phyloP scores from a whole-genome alignment of 2,888 invertebrate species.

The Cosmia trapezina region DNA sequence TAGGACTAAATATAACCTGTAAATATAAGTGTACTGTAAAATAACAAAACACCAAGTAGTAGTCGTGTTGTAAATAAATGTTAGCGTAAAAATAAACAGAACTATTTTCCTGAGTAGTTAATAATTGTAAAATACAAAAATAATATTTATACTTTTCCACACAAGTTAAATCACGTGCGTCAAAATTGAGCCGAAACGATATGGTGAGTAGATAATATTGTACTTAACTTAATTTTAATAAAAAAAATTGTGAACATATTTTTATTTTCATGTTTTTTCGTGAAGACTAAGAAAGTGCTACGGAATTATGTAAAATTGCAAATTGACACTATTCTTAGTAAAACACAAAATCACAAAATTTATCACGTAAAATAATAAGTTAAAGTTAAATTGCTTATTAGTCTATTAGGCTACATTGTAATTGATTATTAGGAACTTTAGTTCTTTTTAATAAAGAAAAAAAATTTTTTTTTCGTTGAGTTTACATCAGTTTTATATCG shows the following conservation, averaged over 20 bases:
- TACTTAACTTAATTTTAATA: slow-evolving; percentile 4
- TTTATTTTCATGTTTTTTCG: too few species aligned
- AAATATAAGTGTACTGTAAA: slow-evolving; percentile 57
- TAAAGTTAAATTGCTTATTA: too few species aligned
- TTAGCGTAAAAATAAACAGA: slow-evolving; percentile 52
- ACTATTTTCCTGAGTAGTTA: slow-evolving; percentile 38
- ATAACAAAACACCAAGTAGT: slow-evolving; percentile 63
- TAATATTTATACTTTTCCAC: slow-evolving; percentile 29
- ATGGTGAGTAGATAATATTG: slow-evolving; percentile 65
- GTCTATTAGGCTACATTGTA: too few species aligned
- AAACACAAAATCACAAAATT: too few species aligned
- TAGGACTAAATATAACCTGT: slow-evolving; percentile 53
- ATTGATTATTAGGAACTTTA: too few species aligned
- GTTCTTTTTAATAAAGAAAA: too few species aligned
- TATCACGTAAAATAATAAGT: too few species aligned
- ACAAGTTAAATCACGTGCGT: slow-evolving; percentile 47
- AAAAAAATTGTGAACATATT: neutral
- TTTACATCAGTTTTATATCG: neutral
- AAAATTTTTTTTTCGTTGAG: neutral
- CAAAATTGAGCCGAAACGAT: slow-evolving; percentile 51
- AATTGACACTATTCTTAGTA: too few species aligned
- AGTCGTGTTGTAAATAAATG: slow-evolving; percentile 59
- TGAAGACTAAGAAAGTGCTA: too few species aligned
- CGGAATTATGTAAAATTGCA: too few species aligned
- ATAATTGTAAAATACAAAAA: slow-evolving; percentile 32